Percentiles rank a stretch among this genome's conserved stretches.
These are phyloP conservation scores for Oxycera nigricornis DNA, from an alignment of 2,888 invertebrate genomes.

Conservation along the genomic window DNA sequence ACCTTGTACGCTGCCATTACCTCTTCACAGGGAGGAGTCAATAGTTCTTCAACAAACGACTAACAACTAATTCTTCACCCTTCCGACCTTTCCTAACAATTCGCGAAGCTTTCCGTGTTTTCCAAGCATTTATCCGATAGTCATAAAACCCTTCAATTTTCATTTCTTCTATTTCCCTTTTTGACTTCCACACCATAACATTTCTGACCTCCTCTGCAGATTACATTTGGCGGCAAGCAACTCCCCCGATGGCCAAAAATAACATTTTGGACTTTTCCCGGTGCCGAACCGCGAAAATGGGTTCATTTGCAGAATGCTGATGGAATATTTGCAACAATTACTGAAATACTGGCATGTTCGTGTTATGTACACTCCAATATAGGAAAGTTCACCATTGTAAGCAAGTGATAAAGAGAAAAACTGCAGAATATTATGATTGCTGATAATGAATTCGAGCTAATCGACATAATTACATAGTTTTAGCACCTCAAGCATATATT, in stretches of 20 bases:
- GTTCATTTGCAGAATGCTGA: background rate
- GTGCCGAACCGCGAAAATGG: background rate
- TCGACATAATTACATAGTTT: too few relatives aligned
- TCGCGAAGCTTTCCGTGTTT: slow-evolving; percentile 8
- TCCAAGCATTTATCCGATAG: background rate
- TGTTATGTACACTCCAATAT: background rate
- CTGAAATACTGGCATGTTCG: background rate
- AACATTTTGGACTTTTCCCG: background rate
- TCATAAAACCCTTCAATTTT: slow-evolving; percentile 17
- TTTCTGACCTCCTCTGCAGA: background rate
- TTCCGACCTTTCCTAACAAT: background rate
- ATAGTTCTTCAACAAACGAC: background rate
- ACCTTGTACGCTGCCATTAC: background rate
- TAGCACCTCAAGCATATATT: too few relatives aligned
- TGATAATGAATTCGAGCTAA: too few relatives aligned
- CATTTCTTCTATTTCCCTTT: background rate
- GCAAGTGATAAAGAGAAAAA: too few relatives aligned
- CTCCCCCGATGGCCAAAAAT: background rate
- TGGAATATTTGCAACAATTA: background rate
- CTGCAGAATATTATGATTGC: too few relatives aligned
- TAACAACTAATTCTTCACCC: background rate
- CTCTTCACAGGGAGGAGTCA: background rate
- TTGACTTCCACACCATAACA: background rate
- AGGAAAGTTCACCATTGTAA: too few relatives aligned
- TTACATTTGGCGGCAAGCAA: background rate